phyloP scores from a whole-genome alignment of 2,888 invertebrate genomes.

The Temnothorax unifasciatus region DNA sequence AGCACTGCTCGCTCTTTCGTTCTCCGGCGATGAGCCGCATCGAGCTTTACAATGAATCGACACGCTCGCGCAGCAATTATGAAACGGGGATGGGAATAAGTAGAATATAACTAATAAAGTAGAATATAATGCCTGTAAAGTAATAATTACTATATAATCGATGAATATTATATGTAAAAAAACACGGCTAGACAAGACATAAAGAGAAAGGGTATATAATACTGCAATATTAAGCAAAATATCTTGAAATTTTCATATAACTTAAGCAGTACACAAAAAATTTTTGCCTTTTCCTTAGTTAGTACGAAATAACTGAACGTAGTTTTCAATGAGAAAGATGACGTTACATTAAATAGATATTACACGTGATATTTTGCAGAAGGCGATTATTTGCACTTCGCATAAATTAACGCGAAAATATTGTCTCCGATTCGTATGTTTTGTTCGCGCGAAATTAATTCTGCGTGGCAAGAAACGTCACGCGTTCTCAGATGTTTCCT shows the following conservation, averaged over 20 bases:
- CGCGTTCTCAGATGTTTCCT: conserved; percentile 11
- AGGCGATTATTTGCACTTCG: conserved; percentile 13
- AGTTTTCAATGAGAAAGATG: not conserved
- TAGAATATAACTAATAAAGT: conserved; percentile 32
- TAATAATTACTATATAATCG: not conserved
- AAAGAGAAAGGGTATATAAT: not conserved
- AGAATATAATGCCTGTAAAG: conserved; percentile 1
- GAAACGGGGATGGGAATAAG: conserved; percentile 1
- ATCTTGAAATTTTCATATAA: not conserved
- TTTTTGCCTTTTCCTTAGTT: not conserved
- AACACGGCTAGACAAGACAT: not conserved
- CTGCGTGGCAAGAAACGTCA: conserved; percentile 8
- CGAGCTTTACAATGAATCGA: conserved; percentile 66
- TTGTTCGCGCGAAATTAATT: conserved; percentile 19
- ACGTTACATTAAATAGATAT: conserved; percentile 6
- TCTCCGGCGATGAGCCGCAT: conserved; percentile 63
- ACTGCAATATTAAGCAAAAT: not conserved
- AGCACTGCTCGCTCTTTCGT: conserved; percentile 65
- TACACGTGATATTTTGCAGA: not conserved
- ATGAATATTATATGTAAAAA: conserved; percentile 12
- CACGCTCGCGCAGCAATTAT: conserved; percentile 45
- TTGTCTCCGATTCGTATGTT: conserved; percentile 8
- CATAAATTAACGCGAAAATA: conserved; percentile 37
- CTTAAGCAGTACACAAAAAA: not conserved
- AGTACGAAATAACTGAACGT: not conserved